Evolutionary conservation across 2,113 vertebrate species (phyloP).

Genomic region (Ptyas mucosa): DNA sequence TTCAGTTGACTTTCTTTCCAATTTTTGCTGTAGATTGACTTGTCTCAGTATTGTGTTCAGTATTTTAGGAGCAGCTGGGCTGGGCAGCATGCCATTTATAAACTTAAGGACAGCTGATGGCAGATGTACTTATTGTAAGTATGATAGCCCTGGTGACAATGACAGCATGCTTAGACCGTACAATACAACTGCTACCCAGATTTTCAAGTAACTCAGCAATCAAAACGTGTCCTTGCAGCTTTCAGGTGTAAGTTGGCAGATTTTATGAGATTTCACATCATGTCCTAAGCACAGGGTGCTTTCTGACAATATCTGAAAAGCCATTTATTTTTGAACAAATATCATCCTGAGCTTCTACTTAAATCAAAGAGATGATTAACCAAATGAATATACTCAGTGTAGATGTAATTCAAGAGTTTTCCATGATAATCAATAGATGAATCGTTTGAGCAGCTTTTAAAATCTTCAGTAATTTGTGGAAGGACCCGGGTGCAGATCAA

Average conservation of each 20-base stretch:
- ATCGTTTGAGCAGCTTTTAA: not conserved
- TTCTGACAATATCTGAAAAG: not conserved
- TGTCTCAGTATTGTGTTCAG: not conserved
- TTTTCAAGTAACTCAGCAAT: not conserved
- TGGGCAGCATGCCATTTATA: not conserved
- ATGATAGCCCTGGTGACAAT: not conserved
- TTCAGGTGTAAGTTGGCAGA: not conserved
- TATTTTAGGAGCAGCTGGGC: not conserved
- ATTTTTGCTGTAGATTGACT: not conserved
- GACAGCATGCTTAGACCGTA: not conserved
- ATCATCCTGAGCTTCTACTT: not conserved
- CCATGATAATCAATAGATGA: not conserved
- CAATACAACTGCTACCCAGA: not conserved
- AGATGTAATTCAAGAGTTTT: not conserved
- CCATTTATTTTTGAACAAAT: not conserved
- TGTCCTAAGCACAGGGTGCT: not conserved
- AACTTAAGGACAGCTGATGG: not conserved
- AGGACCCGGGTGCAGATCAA: not conserved
- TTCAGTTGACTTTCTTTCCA: not conserved
- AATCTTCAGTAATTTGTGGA: not conserved
- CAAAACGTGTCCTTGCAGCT: not conserved
- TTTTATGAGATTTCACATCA: not conserved
- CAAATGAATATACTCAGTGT: not conserved
- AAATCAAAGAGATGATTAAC: not conserved
- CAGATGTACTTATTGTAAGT: not conserved